Percentiles rank a stretch among this genome's conserved stretches.
phyloP scores from a whole-genome alignment of 1,140 invertebrate genomes.

The Hyposmocoma kahamanoa region DNA sequence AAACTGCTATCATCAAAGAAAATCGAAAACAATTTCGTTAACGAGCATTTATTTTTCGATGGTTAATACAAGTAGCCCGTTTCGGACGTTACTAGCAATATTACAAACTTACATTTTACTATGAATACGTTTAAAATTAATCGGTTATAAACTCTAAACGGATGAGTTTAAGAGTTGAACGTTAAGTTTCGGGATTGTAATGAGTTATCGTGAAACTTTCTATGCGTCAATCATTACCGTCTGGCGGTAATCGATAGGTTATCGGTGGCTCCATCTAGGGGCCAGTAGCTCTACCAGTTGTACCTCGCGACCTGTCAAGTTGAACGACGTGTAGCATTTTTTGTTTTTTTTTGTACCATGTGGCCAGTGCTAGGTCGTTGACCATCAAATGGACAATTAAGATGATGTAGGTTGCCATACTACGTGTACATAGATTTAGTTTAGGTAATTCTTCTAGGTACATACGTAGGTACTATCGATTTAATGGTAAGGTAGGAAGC shows the following conservation, averaged over 20 bases:
- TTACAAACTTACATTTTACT: conserved; percentile 11
- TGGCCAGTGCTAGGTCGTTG: not conserved
- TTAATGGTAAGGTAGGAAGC: no score
- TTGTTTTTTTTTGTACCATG: conserved; percentile 16
- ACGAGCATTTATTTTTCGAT: conserved; percentile 36
- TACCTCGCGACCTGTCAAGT: conserved; percentile 27
- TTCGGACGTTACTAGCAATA: conserved; percentile 12
- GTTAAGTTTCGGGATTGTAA: conserved; percentile 12
- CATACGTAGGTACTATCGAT: no score
- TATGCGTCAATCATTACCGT: conserved; percentile 52
- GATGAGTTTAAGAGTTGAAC: conserved; percentile 16
- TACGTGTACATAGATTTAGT: no score
- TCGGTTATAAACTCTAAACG: conserved; percentile 11
- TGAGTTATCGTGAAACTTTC: conserved; percentile 29
- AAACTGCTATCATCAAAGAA: conserved; percentile 21
- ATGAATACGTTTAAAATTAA: not conserved
- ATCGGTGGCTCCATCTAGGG: conserved; percentile 51
- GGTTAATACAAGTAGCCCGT: conserved; percentile 46
- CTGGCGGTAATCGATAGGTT: conserved; percentile 53
- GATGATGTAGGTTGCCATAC: no score
- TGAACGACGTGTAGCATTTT: conserved; percentile 9
- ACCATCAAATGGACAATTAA: not conserved
- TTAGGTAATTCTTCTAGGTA: no score
- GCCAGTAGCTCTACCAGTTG: conserved; percentile 35
- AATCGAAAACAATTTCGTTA: conserved; percentile 49